Base-by-base conservation (phyloP, 2,797 vertebrate species). In the Prunella strophiata region DNA sequence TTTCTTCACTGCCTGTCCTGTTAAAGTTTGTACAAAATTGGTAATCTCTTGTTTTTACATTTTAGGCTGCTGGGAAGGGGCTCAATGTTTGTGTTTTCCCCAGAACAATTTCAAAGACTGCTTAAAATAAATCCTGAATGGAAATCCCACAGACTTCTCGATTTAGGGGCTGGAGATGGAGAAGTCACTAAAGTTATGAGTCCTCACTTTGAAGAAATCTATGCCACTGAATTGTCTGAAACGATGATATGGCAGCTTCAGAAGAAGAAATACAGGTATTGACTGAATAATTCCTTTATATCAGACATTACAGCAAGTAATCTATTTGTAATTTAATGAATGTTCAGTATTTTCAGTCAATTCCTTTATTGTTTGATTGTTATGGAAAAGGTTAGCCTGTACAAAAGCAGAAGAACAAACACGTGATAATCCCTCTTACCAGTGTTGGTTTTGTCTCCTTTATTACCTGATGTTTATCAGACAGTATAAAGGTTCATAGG, bases 241-340 rank as follows among this genome's bases (percentile, higher is more conserved):
- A 99, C 99, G 5, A 99, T 99, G 99, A 99, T 98, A 91, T 99
- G 99, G 99, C 99, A 99, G 95, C 99, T 99, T 66, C 99, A 99
- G 96, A 99, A 98, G 88, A 99, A 98, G 97, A 99, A 98, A 94
- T 99, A 99, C 98, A 99, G 97, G 99, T 99, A 97, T 47, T 7
- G 17, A 38, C 45, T 19, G 61, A 82, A 52, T 66, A 17, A 22
- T 85, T 89, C 36, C 34, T 75, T 84, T 78, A 6, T 65, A 36
- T 81, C 11, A 54, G 23, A 58, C 9, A 15, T 70, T 78, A 51
- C 25, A 75, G n/a, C 34, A 54, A 74, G 38, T 34, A 42, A 75
- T 86, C 57, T 59, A 4, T 61, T 71, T 20, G 8, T 83, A 66
- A 47, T 66, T 65, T 89, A 68, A 66, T 85, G 38, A 52, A 27